A percentile compares a stretch with the other conserved stretches of the same genome.
Evolutionary conservation across 2,797 vertebrate genomes (phyloP).

Genomic region (Eulemur rubriventer): DNA sequence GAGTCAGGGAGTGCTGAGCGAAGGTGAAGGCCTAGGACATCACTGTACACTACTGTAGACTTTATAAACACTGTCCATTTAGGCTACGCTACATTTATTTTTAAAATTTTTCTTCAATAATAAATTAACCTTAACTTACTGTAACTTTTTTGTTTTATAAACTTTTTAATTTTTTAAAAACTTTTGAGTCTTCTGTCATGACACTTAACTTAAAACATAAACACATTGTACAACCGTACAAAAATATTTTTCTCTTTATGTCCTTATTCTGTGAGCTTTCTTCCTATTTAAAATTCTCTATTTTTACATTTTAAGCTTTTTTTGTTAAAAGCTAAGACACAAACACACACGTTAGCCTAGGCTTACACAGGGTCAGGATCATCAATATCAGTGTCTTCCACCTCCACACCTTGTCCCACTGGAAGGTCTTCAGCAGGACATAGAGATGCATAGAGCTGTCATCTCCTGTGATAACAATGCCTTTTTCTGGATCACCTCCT

Average conservation of each 20-base stretch:
- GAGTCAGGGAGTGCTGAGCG: background rate
- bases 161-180: background rate
- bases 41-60: background rate
- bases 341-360: background rate
- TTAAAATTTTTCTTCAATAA: background rate
- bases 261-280: background rate
- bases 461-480: background rate
- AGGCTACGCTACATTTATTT: background rate
- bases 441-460: background rate
- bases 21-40: background rate
- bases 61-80: too few species aligned
- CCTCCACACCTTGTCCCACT: background rate
- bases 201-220: background rate
- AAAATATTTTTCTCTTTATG: background rate
- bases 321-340: background rate
- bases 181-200: background rate
- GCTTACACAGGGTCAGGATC: background rate
- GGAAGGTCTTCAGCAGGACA: background rate
- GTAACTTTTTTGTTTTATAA: background rate
- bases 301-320: background rate
- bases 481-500: background rate
- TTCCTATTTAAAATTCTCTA: background rate
- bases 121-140: background rate
- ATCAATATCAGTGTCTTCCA: background rate
- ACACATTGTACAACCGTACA: background rate